Evolutionary conservation across 2,797 vertebrate species (phyloP), one percentile per base, ranked within the genome.

Genomic region (Allobates femoralis): DNA sequence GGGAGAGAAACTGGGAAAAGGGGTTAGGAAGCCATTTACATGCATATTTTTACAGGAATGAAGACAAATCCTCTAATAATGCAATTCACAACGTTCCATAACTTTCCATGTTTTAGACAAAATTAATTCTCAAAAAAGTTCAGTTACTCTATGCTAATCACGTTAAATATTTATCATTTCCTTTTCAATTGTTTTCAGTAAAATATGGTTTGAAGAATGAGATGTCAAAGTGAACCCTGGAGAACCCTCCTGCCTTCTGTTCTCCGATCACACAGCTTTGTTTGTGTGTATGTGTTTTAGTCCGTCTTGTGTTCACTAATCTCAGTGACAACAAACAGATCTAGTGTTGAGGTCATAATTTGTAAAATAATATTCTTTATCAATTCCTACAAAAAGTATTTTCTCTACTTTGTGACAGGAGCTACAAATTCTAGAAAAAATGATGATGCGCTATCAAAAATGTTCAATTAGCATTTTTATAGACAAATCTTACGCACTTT

Each of bases 401-500:
- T 21, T 50, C 16, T 15, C 46, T 16, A 23, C 41, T 60, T 23
- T 41, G 41, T 28, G 18, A 41, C 10, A 67, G 14, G 30, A 73
- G 41, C 5, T 55, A 71, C 2, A 23, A 3, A 71, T 71, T 71
- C 67, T 71, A 0, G n/a, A 23, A 71, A 37, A 73, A 37, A 77
- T n/a, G 69, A 41, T 37, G 28, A n/a, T 3, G 30, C n/a, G n/a
- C 56, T 15, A 19, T 46, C 37, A 75, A 62, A 75, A 21, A 56
- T 74, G 34, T 58, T 67, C 15, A 71, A 56, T 76, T 84, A 67
- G n/a, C 15, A 75, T 81, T 74, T 80, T 89, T 89, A 90, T 82
- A 86, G 91, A 89, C 86, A 75, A 85, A 89, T 89, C 89, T 88
- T 90, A 73, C 80, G 84, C 93, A 92, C 88, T 91, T 92, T 88